Base-by-base conservation (phyloP, 2,113 vertebrate species). In the Tragelaphus buxtoni region DNA sequence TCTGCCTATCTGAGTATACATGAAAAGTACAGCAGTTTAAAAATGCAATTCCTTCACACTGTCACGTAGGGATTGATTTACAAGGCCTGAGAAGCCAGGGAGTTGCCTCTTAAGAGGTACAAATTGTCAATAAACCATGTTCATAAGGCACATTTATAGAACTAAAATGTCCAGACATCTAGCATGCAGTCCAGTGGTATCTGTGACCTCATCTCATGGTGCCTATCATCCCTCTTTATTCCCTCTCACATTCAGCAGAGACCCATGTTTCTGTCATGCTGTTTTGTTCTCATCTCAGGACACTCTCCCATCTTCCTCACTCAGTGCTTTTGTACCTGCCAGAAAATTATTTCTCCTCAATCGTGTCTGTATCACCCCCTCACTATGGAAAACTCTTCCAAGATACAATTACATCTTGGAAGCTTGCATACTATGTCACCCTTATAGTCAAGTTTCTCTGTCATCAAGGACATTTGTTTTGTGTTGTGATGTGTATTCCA, bases 1-100 rank as follows among this genome's bases (percentile, higher is more conserved):
- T 1, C 5, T 11, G 2, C 32, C 45, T 7, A 7, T 30, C 45
- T 53, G 5, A 28, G 20, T 4, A 26, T 10, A 1, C 0, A 0
- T 1, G 12, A 49, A 49, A 81, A 18, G 30, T 9, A 22, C 2
- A 11, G 17, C 1, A 9, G 61, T 4, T 42, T 32, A 12, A 56
- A 58, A 20, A 17, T 14, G 16, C 2, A 3, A 2, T 7, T 32
- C 8, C 12, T 20, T n/a, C 6, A 3, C 7, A 11, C 16, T 51
- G 4, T 72, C 18, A 7, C 0, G 4, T 1, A 30, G 9, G 12
- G 9, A 18, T 12, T 14, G 11, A 35, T 11, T 14, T 56, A 3
- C 24, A 39, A 53, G 53, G 2, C 39, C 3, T 0, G 3, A 7
- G 32, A 92, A 4, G 12, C 4, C 11, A 3, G 32, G 22, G 2